Evolutionary conservation across 2,888 invertebrate species (phyloP), one percentile per base, ranked within the genome.

Genomic region (Dinocampus coccinellae): DNA sequence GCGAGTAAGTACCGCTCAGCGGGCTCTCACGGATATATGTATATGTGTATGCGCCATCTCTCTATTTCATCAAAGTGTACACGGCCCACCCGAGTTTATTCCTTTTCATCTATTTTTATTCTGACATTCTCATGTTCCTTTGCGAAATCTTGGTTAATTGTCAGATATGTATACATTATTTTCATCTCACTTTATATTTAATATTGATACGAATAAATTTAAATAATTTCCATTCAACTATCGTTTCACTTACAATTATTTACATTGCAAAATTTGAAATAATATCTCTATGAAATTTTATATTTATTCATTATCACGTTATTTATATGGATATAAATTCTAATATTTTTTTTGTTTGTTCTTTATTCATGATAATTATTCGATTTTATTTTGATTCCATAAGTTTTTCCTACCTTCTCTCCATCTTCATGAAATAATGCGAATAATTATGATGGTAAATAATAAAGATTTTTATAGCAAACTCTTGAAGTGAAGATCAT

Each of bases 1-100:
- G 24, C 55, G 42, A 72, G 67, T 67, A 67, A 67, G 63, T 67
- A 67, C 57, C 47, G 36, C 62, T 39, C 66, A 60, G 11, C 34
- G 34, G 36, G 58, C 24, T 53, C 52, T 47, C 55, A n/a, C 11
- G 55, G 26, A 16, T 33, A 33, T 58, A 58, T 7, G 7, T 29
- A 29, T 29, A n/a, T n/a, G 29, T 42, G 62, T 62, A 39, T 64
- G 34, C 58, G 16, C 53, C 34, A 36, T 66, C 36, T 36, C 57
- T 57, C 57, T 57, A 62, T n/a, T 55, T 20, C 26, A 20, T 24
- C 13, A 57, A 10, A 26, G 26, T 57, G 26, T 26, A 57, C 26
- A 57, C 13, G 26, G 6, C 13, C 26, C 26, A 26, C 24, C 11
- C 57, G 24, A 24, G n/a, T 16, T 16, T 47, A n/a, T 47, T n/a